Percentiles rank a stretch among this genome's conserved stretches.
These are phyloP conservation scores for Panthera leo DNA, from an alignment of 2,113 vertebrate genomes.

Conservation along the genomic window DNA sequence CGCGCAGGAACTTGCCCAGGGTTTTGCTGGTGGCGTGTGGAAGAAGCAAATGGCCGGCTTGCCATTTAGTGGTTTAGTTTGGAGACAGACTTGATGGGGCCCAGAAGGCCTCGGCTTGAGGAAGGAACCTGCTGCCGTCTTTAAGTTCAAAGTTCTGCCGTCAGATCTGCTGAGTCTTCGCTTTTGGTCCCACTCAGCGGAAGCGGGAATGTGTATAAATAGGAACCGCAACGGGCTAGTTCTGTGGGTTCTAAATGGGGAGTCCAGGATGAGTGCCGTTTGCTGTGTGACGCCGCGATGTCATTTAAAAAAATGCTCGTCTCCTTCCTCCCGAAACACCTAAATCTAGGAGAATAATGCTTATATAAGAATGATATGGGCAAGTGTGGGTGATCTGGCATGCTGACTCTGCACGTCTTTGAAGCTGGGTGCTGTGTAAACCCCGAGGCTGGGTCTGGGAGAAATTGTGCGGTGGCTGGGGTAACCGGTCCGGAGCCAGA, in stretches of 20 bases:
- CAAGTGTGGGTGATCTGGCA: no score
- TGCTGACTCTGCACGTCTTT: background rate
- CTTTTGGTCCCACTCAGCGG: background rate
- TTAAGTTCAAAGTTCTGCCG: constrained; percentile 61
- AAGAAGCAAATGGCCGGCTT: background rate
- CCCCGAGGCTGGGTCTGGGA: background rate
- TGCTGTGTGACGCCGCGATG: background rate
- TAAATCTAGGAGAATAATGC: background rate
- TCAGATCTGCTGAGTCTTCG: constrained; percentile 64
- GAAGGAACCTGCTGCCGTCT: background rate
- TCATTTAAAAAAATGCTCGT: background rate
- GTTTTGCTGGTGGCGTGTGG: background rate
- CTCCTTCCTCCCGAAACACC: background rate
- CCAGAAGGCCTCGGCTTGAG: background rate
- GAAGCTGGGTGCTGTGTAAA: background rate
- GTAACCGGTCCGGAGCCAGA: background rate
- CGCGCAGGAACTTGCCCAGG: background rate
- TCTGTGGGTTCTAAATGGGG: background rate
- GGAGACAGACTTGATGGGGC: background rate
- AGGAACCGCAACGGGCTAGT: background rate
- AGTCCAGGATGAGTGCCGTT: background rate
- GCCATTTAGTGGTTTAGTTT: background rate
- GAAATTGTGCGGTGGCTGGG: background rate
- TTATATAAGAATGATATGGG: background rate
- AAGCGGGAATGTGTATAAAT: constrained; percentile 28